Percentiles rank a stretch among this genome's conserved stretches.
Conservation (phyloP, 2,888 invertebrate species). For the Lepas anatifera region DNA sequence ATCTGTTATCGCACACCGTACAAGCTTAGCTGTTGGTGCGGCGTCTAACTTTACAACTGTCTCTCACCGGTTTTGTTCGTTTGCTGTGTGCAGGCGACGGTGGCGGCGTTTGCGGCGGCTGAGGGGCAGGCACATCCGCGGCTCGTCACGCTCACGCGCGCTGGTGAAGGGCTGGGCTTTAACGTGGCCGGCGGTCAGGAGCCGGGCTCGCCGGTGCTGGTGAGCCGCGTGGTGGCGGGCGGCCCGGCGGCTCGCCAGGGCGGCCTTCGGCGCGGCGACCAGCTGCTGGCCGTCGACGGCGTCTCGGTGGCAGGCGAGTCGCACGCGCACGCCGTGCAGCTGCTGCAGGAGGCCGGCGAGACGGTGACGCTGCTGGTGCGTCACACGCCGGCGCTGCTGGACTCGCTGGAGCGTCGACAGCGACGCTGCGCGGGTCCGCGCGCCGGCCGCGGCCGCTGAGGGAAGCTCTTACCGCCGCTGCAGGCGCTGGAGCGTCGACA, state of each 20-base stretch:
- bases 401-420: conserved; percentile 99
- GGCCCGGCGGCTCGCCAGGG: conserved; percentile 98
- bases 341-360: conserved; percentile 90
- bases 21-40: too few species aligned
- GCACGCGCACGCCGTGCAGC: conserved; percentile 96
- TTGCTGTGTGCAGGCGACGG: conserved; percentile 53
- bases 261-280: conserved; percentile 93
- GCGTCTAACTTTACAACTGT: too few species aligned
- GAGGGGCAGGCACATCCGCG: conserved; percentile 98
- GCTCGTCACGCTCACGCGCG: conserved; percentile 95
- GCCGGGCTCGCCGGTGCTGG: conserved; percentile 98
- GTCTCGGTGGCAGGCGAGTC: conserved; percentile 98
- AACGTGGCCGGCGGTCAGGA: conserved; percentile 99
- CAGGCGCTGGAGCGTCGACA: conserved; percentile 54
- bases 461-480: background rate
- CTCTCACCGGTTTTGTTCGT: too few species aligned
- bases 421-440: conserved; percentile 86
- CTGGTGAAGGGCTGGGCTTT: conserved; percentile 96
- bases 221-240: conserved; percentile 95
- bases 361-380: conserved; percentile 92
- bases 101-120: conserved; percentile 75
- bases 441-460: background rate
- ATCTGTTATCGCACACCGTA: too few species aligned
- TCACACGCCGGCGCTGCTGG: conserved; percentile 96
- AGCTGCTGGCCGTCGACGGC: conserved; percentile 93